Percentiles rank a stretch among this genome's conserved stretches.
phyloP scores from a whole-genome alignment of 2,113 vertebrate genomes.

The Petrocephalus microphthalmus region DNA sequence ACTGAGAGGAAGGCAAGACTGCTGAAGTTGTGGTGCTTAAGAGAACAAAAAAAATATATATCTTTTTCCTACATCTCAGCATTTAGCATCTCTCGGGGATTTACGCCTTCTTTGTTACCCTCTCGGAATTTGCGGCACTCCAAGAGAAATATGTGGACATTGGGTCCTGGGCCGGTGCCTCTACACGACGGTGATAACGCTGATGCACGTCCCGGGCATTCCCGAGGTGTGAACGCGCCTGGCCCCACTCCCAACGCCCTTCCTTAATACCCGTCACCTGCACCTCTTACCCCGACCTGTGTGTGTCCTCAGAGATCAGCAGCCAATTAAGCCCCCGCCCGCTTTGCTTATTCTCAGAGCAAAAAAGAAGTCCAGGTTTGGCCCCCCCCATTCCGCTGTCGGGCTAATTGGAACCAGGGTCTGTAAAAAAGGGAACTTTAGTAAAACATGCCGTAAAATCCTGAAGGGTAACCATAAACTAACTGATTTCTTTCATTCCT shows the following conservation, averaged over 20 bases:
- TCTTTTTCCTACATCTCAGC: not conserved
- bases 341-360: constrained; percentile 35
- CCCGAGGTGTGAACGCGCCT: constrained; percentile 36
- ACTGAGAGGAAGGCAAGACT: not conserved
- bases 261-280: constrained; percentile 31
- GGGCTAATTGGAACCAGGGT: constrained; percentile 75
- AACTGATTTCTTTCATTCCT: constrained; percentile 73
- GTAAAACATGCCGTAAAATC: constrained; percentile 78
- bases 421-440: constrained; percentile 72
- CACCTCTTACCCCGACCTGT: constrained; percentile 49
- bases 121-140: not conserved
- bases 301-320: constrained; percentile 59
- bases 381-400: constrained; percentile 49
- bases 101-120: not conserved
- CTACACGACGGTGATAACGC: not conserved
- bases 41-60: not conserved
- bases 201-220: constrained; percentile 15
- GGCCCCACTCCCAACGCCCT: constrained; percentile 14
- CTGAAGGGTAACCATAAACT: constrained; percentile 73
- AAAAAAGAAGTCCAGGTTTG: constrained; percentile 55
- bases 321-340: constrained; percentile 50
- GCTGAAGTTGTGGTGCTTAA: not conserved
- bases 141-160: not conserved
- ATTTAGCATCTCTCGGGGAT: not conserved
- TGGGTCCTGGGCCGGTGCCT: not conserved